Evolutionary conservation across 2,888 invertebrate genomes (phyloP).

Genomic region (Stratiomys singularior): DNA sequence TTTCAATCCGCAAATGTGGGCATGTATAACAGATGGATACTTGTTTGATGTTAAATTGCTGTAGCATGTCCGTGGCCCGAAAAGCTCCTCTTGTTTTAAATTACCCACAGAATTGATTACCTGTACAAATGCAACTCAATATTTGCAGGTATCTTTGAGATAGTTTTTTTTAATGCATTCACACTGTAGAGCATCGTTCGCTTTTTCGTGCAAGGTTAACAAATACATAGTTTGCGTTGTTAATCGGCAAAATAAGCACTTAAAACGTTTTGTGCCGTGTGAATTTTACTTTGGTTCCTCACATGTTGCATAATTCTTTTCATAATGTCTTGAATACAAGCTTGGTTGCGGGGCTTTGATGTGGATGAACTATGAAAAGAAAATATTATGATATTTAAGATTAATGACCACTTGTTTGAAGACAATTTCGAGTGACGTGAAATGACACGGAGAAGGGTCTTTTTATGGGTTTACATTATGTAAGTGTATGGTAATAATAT

Average conservation of each 20-base stretch:
- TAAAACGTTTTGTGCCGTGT: not conserved
- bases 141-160: conserved; percentile 21
- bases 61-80: conserved; percentile 14
- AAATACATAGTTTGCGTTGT: not conserved
- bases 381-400: no score
- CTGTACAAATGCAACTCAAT: conserved; percentile 17
- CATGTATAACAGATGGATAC: not conserved
- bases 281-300: not conserved
- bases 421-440: no score
- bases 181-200: conserved; percentile 17
- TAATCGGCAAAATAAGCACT: not conserved
- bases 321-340: no score
- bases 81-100: conserved; percentile 29
- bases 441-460: no score
- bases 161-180: conserved; percentile 22
- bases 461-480: no score
- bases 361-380: not conserved
- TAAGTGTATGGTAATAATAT: no score
- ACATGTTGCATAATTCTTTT: no score
- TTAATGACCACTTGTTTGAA: no score
- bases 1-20: not conserved
- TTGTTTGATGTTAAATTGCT: not conserved
- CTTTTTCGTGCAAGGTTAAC: conserved; percentile 30
- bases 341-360: not conserved
- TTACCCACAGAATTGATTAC: conserved; percentile 25